A percentile compares a stretch with the other conserved stretches of the same genome.
Conservation (phyloP, 2,113 vertebrate genomes). For the Morone chrysops region DNA sequence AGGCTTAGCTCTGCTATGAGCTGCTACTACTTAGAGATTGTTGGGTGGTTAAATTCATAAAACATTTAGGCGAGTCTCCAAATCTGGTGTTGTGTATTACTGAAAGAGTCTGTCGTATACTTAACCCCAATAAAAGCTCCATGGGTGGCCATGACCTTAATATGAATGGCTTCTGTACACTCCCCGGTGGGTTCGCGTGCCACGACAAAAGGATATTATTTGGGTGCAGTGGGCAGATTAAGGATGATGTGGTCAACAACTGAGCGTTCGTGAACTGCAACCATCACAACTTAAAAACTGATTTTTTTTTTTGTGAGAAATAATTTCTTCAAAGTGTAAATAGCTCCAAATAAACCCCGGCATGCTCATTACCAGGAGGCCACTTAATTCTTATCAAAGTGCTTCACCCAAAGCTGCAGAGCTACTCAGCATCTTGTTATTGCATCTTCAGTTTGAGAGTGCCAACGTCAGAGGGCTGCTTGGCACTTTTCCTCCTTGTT, state of each 20-base stretch:
- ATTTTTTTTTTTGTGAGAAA: constrained; percentile 13
- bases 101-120: constrained; percentile 64
- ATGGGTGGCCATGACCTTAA: constrained; percentile 60
- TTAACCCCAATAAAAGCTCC: constrained; percentile 77
- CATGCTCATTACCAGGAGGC: constrained; percentile 15
- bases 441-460: constrained; percentile 15
- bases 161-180: constrained; percentile 57
- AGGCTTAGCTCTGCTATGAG: not conserved
- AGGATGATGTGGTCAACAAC: constrained; percentile 45
- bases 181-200: constrained; percentile 24
- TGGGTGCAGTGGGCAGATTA: constrained; percentile 44
- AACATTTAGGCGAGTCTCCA: constrained; percentile 35
- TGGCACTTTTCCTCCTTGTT: not conserved
- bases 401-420: constrained; percentile 34
- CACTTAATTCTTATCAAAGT: constrained; percentile 44
- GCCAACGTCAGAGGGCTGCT: not conserved
- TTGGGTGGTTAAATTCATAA: constrained; percentile 28
- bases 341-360: constrained; percentile 20
- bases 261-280: constrained; percentile 30
- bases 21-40: constrained; percentile 3
- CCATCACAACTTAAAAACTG: constrained; percentile 1
- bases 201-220: constrained; percentile 39
- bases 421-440: constrained; percentile 32
- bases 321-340: constrained; percentile 40
- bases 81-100: constrained; percentile 57